phyloP scores from a whole-genome alignment of 2,797 vertebrate genomes.

The Tokudaia muenninki region DNA sequence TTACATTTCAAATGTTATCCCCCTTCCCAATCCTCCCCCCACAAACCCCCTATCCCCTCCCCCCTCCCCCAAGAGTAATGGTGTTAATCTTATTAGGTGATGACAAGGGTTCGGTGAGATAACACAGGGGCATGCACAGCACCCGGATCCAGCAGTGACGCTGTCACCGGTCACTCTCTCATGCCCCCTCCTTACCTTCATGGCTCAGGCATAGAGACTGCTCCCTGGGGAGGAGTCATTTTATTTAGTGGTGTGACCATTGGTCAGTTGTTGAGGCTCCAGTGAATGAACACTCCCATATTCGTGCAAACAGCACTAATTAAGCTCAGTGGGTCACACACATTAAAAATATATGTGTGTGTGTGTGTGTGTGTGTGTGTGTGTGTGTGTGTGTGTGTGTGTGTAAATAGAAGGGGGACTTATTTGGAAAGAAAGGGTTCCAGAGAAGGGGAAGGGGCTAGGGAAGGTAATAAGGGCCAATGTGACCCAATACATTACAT shows the following conservation, averaged over 20 bases:
- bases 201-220: not conserved
- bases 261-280: not conserved
- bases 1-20: too few relatives aligned
- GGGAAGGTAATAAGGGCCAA: not conserved
- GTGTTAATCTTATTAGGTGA: not conserved
- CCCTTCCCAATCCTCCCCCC: too few relatives aligned
- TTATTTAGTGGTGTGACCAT: not conserved
- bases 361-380: too few relatives aligned
- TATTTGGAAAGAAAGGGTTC: not conserved
- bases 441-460: too few relatives aligned
- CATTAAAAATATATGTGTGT: too few relatives aligned
- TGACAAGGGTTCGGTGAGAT: not conserved
- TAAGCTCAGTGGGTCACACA: not conserved
- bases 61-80: not conserved
- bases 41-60: too few relatives aligned
- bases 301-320: not conserved
- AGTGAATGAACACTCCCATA: not conserved
- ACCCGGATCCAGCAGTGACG: too few relatives aligned
- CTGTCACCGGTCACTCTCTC: not conserved
- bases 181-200: not conserved
- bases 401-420: not conserved
- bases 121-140: accelerated
- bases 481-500: not conserved
- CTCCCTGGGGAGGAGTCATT: not conserved
- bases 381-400: too few relatives aligned